Percentiles rank a stretch among this genome's conserved stretches.
Conservation (phyloP, 2,113 vertebrate genomes). For the Sebastes fasciatus region DNA sequence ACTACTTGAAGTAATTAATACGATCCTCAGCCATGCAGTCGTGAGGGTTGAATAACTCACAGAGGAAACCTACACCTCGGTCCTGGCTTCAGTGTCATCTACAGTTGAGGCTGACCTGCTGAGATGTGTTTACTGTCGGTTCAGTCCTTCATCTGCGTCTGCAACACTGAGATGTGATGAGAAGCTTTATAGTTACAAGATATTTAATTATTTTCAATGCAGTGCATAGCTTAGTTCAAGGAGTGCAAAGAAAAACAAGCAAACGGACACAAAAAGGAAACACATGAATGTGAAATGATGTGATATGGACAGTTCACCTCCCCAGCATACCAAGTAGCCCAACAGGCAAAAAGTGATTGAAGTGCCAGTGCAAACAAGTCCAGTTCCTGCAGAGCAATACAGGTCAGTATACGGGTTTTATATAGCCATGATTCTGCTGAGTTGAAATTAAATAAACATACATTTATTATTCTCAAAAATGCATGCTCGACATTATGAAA, state of each 20-base stretch:
- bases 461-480: background rate
- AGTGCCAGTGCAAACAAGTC: too few species aligned
- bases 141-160: background rate
- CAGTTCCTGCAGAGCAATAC: too few species aligned
- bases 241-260: too few species aligned
- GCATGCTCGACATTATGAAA: background rate
- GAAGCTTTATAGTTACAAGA: background rate
- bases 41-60: slow-evolving; percentile 62
- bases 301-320: too few species aligned
- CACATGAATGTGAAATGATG: too few species aligned
- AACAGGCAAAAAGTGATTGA: too few species aligned
- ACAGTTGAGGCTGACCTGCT: slow-evolving; percentile 20
- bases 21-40: slow-evolving; percentile 50
- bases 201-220: too few species aligned
- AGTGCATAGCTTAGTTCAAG: too few species aligned
- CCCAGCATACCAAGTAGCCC: too few species aligned
- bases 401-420: background rate
- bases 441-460: background rate
- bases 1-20: slow-evolving; percentile 67
- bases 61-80: slow-evolving; percentile 51
- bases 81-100: slow-evolving; percentile 33
- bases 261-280: too few species aligned
- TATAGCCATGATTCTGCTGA: background rate
- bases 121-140: background rate
- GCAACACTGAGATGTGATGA: background rate